Conservation (phyloP, 2,113 vertebrate species). For the Rhynchopsitta pachyrhyncha region DNA sequence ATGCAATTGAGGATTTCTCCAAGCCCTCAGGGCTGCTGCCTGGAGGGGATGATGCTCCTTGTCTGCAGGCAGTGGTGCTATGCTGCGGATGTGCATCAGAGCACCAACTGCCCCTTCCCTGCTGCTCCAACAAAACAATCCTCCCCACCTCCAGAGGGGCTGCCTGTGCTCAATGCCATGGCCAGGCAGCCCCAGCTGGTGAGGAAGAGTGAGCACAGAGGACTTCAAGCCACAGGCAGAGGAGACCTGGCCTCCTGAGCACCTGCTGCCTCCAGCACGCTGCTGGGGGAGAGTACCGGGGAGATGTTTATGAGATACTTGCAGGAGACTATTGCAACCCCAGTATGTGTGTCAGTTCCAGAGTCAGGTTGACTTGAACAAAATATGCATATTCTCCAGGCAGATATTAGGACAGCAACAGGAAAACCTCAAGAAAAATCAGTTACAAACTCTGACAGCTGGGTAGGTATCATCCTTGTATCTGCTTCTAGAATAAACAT, state of each 20-base stretch:
- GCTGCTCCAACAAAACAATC: background rate
- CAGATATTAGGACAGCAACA: background rate
- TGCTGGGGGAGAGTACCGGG: background rate
- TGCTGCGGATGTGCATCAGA: fast-evolving
- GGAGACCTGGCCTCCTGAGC: background rate
- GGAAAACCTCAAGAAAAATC: background rate
- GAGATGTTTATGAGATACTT: background rate
- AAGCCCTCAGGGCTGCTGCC: background rate
- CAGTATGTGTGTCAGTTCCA: background rate
- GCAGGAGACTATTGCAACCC: background rate
- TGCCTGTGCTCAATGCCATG: fast-evolving
- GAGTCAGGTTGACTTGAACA: background rate
- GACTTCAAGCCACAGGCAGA: background rate
- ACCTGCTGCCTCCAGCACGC: fast-evolving
- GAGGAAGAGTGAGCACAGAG: background rate
- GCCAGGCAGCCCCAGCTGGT: background rate
- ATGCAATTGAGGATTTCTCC: slow-evolving; percentile 27
- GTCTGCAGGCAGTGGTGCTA: background rate
- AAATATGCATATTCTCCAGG: fast-evolving
- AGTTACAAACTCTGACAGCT: background rate
- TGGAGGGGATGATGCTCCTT: background rate
- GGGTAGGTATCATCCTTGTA: background rate
- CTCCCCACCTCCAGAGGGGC: background rate
- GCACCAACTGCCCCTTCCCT: background rate
- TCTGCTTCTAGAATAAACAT: background rate